Evolutionary conservation across 2,113 vertebrate species (phyloP), one percentile per base, ranked within the genome.

Genomic region (Oryzias celebensis): DNA sequence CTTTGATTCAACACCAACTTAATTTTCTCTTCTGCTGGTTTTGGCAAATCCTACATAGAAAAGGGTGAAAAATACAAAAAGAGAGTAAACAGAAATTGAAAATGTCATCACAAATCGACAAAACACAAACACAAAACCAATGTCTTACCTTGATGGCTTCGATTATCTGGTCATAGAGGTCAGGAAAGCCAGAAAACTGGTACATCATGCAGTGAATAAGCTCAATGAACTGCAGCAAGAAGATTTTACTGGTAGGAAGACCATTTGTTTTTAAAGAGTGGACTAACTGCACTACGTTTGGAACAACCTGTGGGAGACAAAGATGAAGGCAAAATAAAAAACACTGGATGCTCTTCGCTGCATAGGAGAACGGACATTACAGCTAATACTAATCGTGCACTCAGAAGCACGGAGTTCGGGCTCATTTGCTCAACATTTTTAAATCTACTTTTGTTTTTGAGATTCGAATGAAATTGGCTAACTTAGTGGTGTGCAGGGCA

Each of bases 131-230:
- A 46, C 13, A 53, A 44, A 3, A 17, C 36, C 2, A 36, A 18
- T 20, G 1, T 24, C 44, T 84, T 94, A 98, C 97, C 94, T 98
- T 99, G 77, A 99, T 77, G 72, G 93, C 93, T 77, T 99, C 97
- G 59, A 99, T 68, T 86, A 99, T 94, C 81, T 93, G 92, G 76
- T 99, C 96, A 12, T 99, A 99, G 76, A 99, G 95, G 80, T 99
- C 97, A 64, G 97, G 97, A 83, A 99, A 99, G 68, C 97, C 97
- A 36, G 97, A 99, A 77, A 95, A 99, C 86, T 99, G 97, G 83
- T 98, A 98, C 92, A 99, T 99, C 97, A 99, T 98, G 87, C 97
- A 99, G 83, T 99, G 97, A 57, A 95, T 87, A 69, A 99, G 71
- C 79, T 98, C 95, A 10, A 93, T 90, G 67, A 99, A 89, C 73